Conservation (phyloP, 1,140 invertebrate species). For the honey bee (Apis mellifera) region DNA sequence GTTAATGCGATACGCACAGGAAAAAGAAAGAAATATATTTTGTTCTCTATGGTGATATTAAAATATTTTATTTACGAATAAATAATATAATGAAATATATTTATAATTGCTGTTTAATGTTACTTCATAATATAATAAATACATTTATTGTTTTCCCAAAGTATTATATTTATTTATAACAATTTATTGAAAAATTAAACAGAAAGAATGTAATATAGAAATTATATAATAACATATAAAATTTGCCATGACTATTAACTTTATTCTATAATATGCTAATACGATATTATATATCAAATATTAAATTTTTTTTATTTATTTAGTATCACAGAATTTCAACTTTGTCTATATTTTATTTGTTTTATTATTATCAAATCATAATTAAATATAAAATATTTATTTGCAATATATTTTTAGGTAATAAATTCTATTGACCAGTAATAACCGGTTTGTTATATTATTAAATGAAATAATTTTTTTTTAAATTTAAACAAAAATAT, state of each 20-base stretch:
- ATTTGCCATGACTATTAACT: slow-evolving; percentile 7
- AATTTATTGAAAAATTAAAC: not conserved
- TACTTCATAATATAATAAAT: slow-evolving; percentile 49
- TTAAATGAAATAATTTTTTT: not conserved
- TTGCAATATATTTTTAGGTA: not conserved
- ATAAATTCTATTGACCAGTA: not conserved
- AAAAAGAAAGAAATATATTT: slow-evolving; percentile 13
- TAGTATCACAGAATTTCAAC: slow-evolving; percentile 58
- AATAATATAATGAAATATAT: slow-evolving; percentile 41
- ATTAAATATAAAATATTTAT: not conserved
- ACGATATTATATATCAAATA: slow-evolving; percentile 19
- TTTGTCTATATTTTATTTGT: slow-evolving; percentile 2
- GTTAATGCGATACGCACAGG: slow-evolving; percentile 11
- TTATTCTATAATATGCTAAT: not conserved
- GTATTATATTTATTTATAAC: slow-evolving; percentile 23
- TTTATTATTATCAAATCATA: slow-evolving; percentile 19
- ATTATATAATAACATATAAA: slow-evolving; percentile 8
- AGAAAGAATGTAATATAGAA: slow-evolving; percentile 4
- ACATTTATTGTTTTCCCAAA: slow-evolving; percentile 54
- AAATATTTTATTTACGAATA: slow-evolving; percentile 25
- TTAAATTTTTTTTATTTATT: slow-evolving; percentile 37
- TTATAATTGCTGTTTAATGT: slow-evolving; percentile 48
- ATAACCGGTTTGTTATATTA: not conserved
- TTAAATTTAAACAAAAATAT: slow-evolving; percentile 1
- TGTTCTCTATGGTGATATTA: slow-evolving; percentile 27